A percentile compares a stretch with the other conserved stretches of the same genome.
Conservation (phyloP, 1,140 invertebrate species). For the Saccostrea echinata region DNA sequence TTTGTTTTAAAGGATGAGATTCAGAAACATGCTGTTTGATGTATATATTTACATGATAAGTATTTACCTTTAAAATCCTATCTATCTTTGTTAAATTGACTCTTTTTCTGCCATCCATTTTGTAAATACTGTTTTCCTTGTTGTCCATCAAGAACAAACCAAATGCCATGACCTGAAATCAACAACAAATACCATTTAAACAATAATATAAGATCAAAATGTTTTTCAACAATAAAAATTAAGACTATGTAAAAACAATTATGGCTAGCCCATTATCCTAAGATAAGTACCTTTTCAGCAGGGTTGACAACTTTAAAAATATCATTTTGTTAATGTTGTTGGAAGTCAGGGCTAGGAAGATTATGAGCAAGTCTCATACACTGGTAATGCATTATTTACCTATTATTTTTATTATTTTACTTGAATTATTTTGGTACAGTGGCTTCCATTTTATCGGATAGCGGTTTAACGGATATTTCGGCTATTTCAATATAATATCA, state of each 20-base stretch:
- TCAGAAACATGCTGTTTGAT: not conserved
- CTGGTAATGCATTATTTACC: not conserved
- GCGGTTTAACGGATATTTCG: too few species aligned
- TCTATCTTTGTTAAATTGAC: conserved; percentile 97
- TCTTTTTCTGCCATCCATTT: conserved; percentile 98
- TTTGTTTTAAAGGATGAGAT: not conserved
- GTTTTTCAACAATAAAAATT: not conserved
- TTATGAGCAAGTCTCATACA: not conserved
- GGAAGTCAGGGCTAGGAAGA: too few species aligned
- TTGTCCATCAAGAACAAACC: conserved; percentile 98
- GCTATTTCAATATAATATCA: too few species aligned
- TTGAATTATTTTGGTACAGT: too few species aligned
- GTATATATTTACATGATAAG: not conserved
- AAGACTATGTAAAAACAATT: too few species aligned
- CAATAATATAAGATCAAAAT: not conserved
- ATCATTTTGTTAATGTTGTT: too few species aligned
- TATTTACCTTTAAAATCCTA: conserved; percentile 95
- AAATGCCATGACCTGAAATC: conserved; percentile 94
- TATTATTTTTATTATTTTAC: too few species aligned
- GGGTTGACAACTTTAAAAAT: too few species aligned
- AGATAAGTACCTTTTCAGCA: too few species aligned
- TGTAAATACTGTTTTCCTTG: conserved; percentile 90
- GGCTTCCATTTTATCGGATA: too few species aligned
- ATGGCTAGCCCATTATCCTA: too few species aligned
- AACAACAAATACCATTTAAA: conserved; percentile 25